Percentiles rank a stretch among this genome's conserved stretches.
Conservation (phyloP, 2,797 vertebrate genomes). For the Tragopan temminckii region DNA sequence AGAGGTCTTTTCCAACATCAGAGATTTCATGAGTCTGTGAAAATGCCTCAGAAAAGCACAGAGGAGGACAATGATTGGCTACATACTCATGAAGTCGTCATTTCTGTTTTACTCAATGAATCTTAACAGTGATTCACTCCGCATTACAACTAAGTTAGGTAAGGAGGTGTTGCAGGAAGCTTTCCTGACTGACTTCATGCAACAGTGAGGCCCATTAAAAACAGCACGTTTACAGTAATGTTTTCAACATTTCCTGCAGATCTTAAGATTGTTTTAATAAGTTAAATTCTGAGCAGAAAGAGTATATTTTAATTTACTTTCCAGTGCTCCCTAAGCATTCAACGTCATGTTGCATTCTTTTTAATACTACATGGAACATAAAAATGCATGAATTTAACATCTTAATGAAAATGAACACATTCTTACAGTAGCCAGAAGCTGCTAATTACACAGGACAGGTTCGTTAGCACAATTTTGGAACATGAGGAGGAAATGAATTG, state of each 20-base stretch:
- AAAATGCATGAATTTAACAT: neutral
- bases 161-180: slow-evolving; percentile 9
- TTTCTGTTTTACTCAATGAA: neutral
- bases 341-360: neutral
- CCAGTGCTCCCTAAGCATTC: neutral
- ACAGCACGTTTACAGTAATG: slow-evolving; percentile 4
- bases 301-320: slow-evolving; percentile 30
- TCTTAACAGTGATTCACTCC: neutral
- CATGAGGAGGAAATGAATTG: neutral
- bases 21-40: no score
- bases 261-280: neutral
- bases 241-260: slow-evolving; percentile 21
- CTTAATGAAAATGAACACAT: neutral
- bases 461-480: neutral
- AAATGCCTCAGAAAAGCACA: neutral
- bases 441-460: neutral
- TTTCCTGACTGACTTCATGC: slow-evolving; percentile 30
- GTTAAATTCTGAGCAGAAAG: neutral
- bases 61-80: neutral
- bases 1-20: no score
- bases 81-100: accelerated
- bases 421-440: neutral
- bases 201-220: slow-evolving; percentile 41
- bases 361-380: neutral
- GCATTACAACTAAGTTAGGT: slow-evolving; percentile 21